Evolutionary conservation across 2,113 vertebrate genomes (phyloP).

Genomic region (Phalacrocorax carbo): DNA sequence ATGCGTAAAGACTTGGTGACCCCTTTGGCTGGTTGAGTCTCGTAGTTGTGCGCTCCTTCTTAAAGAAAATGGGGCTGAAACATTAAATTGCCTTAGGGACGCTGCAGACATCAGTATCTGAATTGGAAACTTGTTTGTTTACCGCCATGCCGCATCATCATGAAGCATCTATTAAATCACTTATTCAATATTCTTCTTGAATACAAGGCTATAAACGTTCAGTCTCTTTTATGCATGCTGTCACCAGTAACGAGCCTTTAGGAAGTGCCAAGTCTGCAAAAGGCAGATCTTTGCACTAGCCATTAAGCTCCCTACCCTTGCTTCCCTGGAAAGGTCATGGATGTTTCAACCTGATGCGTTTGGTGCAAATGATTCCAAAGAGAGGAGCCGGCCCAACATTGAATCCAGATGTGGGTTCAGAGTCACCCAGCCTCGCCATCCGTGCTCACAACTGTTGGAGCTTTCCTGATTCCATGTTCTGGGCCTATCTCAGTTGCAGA

Average conservation of each 20-base stretch:
- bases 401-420: constrained; percentile 40
- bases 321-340: background rate
- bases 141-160: accelerated
- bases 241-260: background rate
- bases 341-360: background rate
- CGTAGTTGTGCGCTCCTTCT: accelerated
- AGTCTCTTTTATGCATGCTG: background rate
- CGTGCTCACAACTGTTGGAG: background rate
- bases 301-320: background rate
- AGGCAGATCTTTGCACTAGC: background rate
- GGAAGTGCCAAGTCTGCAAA: background rate
- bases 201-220: background rate
- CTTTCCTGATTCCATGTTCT: background rate
- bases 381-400: background rate
- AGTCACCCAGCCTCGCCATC: background rate
- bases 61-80: background rate
- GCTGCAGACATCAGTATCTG: background rate
- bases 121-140: background rate
- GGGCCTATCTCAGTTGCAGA: background rate
- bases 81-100: accelerated
- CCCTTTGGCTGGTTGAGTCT: background rate
- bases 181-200: background rate
- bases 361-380: background rate
- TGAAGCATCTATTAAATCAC: background rate
- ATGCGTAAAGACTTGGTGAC: background rate